These are phyloP conservation scores for Melanocharis versteri DNA, from an alignment of 2,113 vertebrate species.

Conservation along the genomic window DNA sequence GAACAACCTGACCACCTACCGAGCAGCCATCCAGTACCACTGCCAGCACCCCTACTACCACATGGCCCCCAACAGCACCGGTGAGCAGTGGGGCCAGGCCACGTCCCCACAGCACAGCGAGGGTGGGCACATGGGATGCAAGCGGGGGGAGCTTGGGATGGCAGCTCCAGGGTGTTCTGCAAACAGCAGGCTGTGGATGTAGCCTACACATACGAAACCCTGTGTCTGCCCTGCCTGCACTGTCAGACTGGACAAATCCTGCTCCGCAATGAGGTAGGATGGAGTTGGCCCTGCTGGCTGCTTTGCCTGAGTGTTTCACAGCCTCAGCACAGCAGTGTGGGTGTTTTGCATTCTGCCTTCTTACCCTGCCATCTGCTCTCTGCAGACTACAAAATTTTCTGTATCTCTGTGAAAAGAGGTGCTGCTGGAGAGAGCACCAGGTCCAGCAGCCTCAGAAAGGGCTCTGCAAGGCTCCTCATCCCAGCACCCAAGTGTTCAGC, in stretches of 20 bases:
- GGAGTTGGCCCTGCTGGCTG: neutral
- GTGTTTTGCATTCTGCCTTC: neutral
- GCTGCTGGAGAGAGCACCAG: neutral
- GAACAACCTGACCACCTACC: conserved; percentile 84
- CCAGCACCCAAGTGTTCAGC: neutral
- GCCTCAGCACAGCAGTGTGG: neutral
- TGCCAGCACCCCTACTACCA: conserved; percentile 77
- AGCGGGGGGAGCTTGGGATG: neutral
- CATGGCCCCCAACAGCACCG: conserved; percentile 74
- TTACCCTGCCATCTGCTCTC: neutral
- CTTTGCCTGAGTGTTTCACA: neutral
- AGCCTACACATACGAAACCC: neutral
- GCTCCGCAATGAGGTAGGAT: neutral
- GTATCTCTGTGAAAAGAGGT: neutral
- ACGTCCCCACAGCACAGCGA: accelerated
- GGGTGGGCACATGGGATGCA: neutral
- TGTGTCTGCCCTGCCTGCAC: neutral
- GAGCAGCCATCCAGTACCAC: conserved; percentile 78
- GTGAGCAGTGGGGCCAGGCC: conserved; percentile 62
- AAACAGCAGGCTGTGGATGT: neutral
- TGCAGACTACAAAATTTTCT: neutral
- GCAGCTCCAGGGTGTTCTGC: neutral
- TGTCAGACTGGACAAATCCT: neutral
- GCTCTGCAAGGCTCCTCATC: neutral
- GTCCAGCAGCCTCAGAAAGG: neutral